phyloP scores from a whole-genome alignment of 2,888 invertebrate genomes.

The Ennomos fuscantarius region DNA sequence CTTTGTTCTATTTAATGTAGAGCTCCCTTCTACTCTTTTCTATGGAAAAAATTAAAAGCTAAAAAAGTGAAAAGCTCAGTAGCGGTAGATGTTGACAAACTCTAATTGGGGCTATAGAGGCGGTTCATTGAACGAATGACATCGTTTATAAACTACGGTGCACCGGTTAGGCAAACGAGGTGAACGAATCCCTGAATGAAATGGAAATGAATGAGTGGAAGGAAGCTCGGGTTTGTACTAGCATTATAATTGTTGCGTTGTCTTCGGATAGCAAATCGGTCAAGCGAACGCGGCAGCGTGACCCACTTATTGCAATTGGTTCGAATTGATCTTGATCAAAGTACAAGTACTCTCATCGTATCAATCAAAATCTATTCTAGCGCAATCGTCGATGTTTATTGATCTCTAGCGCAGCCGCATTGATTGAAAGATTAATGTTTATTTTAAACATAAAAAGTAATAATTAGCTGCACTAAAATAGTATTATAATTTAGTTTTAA shows the following conservation, averaged over 20 bases:
- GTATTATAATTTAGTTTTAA: background rate
- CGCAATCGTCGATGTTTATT: constrained; percentile 35
- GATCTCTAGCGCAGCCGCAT: constrained; percentile 22
- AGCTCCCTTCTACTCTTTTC: constrained; percentile 12
- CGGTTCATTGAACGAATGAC: constrained; percentile 31
- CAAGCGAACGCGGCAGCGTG: constrained; percentile 53
- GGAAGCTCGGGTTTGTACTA: constrained; percentile 50
- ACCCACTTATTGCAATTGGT: constrained; percentile 64
- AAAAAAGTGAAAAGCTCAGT: background rate
- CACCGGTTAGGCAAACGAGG: constrained; percentile 39
- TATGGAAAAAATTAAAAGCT: constrained; percentile 5
- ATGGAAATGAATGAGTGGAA: constrained; percentile 57
- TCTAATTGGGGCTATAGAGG: constrained; percentile 11
- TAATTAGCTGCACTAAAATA: background rate
- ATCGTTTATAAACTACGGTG: constrained; percentile 26
- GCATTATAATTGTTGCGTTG: constrained; percentile 56
- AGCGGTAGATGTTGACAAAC: constrained; percentile 16
- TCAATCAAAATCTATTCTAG: constrained; percentile 44
- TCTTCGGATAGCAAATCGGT: constrained; percentile 53
- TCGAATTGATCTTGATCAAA: constrained; percentile 66
- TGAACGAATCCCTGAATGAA: constrained; percentile 44
- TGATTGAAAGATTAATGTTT: constrained; percentile 34
- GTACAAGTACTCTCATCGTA: constrained; percentile 48
- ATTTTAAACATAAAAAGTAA: constrained; percentile 14
- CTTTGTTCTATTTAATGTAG: constrained; percentile 25